These are phyloP conservation scores for Leiothrix lutea DNA, from an alignment of 2,113 vertebrate genomes.

Conservation along the genomic window DNA sequence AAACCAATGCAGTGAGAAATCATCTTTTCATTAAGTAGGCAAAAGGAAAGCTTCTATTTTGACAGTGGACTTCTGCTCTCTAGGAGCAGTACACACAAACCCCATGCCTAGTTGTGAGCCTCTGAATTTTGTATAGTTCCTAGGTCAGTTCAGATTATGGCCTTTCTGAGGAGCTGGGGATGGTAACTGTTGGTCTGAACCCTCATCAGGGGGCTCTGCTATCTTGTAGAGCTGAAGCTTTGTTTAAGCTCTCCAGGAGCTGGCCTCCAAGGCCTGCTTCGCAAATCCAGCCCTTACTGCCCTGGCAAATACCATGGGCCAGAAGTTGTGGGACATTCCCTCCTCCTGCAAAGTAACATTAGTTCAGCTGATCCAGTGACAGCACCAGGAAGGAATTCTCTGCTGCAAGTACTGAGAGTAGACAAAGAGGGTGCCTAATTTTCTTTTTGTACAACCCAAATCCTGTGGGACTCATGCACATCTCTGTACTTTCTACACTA, in stretches of 20 bases:
- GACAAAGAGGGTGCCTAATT: background rate
- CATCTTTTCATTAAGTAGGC: background rate
- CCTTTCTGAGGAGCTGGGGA: background rate
- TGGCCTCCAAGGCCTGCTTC: background rate
- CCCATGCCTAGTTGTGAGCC: fast-evolving
- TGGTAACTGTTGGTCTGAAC: background rate
- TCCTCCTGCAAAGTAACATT: background rate
- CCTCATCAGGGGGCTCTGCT: background rate
- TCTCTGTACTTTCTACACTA: background rate
- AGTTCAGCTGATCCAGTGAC: background rate
- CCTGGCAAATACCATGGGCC: background rate
- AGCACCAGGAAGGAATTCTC: conserved; percentile 26
- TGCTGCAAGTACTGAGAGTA: background rate
- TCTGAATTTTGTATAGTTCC: background rate
- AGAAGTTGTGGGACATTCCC: background rate
- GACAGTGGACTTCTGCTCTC: background rate
- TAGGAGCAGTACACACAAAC: background rate
- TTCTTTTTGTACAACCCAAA: background rate
- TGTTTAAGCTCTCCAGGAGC: background rate
- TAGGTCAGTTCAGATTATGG: background rate
- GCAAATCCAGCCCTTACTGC: background rate
- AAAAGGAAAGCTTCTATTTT: background rate
- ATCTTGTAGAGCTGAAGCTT: background rate
- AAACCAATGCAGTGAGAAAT: background rate
- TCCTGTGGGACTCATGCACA: background rate